phyloP scores from a whole-genome alignment of 2,888 invertebrate species.

The Pycnomerus fuliginosus region DNA sequence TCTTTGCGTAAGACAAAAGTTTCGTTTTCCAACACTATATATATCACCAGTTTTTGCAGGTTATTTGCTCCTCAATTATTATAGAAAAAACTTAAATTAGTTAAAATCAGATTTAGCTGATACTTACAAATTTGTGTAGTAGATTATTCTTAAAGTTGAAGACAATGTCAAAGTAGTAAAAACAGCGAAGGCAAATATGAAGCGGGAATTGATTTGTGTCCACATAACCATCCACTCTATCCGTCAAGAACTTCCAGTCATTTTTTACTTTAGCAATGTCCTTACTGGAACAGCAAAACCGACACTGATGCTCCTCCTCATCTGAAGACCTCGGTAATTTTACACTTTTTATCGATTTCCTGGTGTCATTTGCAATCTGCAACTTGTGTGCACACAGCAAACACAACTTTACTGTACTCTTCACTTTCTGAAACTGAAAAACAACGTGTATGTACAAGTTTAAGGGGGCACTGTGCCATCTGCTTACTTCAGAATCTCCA shows the following conservation, averaged over 20 bases:
- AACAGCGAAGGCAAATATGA: constrained; percentile 5
- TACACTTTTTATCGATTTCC: neutral
- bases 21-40: no score
- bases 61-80: no score
- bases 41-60: no score
- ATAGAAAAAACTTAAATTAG: no score
- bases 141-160: constrained; percentile 10
- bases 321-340: neutral
- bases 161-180: constrained; percentile 11
- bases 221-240: constrained; percentile 4
- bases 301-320: constrained; percentile 1
- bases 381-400: constrained; percentile 10
- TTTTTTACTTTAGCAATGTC: constrained; percentile 5
- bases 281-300: constrained; percentile 6
- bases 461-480: neutral
- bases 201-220: constrained; percentile 1
- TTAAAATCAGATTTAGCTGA: neutral
- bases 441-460: neutral
- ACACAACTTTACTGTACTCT: constrained; percentile 8
- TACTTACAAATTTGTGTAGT: constrained; percentile 11
- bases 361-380: constrained; percentile 4
- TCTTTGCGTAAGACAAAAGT: no score
- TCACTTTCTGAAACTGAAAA: constrained; percentile 15
- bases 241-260: constrained; percentile 14
- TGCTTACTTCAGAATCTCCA: constrained; percentile 8